Percentiles rank a stretch among this genome's conserved stretches.
Conservation (phyloP, 2,797 vertebrate species). For the Brachymystax lenok region DNA sequence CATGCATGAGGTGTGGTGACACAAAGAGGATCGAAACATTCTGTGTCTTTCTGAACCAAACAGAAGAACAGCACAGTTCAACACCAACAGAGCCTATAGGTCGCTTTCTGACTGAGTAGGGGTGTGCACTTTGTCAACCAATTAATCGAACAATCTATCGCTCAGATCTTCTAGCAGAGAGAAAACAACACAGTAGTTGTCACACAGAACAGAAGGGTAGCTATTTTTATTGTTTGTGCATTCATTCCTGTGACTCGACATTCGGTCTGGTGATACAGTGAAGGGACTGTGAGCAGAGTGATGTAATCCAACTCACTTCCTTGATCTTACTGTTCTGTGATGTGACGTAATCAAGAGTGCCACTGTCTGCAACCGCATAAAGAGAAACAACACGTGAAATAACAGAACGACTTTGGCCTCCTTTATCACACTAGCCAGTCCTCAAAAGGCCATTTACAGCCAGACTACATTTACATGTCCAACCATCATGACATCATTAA, state of each 20-base stretch:
- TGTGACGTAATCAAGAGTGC: slow-evolving; percentile 47
- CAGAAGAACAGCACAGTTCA: neutral
- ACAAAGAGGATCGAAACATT: neutral
- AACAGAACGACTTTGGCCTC: slow-evolving; percentile 55
- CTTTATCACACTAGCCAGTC: slow-evolving; percentile 27
- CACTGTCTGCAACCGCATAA: slow-evolving; percentile 35
- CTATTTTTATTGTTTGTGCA: neutral
- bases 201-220: slow-evolving; percentile 25
- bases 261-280: slow-evolving; percentile 37
- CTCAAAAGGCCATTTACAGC: slow-evolving; percentile 13
- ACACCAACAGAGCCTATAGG: neutral
- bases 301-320: slow-evolving; percentile 52
- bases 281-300: slow-evolving; percentile 20
- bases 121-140: no score
- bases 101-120: neutral
- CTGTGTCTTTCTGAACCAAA: neutral
- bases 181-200: neutral
- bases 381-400: slow-evolving; percentile 9
- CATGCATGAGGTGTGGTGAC: neutral
- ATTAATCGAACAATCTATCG: slow-evolving; percentile 4
- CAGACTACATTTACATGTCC: slow-evolving; percentile 29
- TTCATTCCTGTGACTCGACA: slow-evolving; percentile 56
- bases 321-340: slow-evolving; percentile 35
- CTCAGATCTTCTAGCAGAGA: slow-evolving; percentile 16
- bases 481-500: neutral